phyloP scores from a whole-genome alignment of 2,113 vertebrate species.

The Theropithecus gelada region DNA sequence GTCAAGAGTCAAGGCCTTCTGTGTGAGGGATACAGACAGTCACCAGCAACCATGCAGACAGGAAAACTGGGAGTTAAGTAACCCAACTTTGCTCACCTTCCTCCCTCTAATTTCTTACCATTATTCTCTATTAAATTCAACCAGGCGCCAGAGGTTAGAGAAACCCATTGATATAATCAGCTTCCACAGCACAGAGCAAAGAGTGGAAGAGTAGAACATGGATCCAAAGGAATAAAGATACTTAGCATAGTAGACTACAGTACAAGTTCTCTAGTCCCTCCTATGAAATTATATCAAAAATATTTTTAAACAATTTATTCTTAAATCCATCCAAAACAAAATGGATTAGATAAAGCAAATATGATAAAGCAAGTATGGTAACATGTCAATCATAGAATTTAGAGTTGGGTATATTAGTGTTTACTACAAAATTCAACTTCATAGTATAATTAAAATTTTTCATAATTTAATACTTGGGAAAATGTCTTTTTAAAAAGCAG shows the following conservation, averaged over 20 bases:
- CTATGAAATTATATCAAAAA: not conserved
- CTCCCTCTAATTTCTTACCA: not conserved
- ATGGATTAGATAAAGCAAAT: not conserved
- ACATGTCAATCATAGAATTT: not conserved
- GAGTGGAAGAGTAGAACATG: not conserved
- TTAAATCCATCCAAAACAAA: not conserved
- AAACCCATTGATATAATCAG: not conserved
- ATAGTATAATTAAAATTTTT: not conserved
- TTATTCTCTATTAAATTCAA: not conserved
- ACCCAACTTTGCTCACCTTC: not conserved
- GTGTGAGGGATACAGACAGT: not conserved
- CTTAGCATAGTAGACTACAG: not conserved
- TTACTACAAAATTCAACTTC: not conserved
- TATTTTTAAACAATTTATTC: not conserved
- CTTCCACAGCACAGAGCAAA: not conserved
- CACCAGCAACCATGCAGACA: not conserved
- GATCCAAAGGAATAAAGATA: not conserved
- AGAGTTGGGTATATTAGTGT: not conserved
- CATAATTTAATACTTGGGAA: not conserved
- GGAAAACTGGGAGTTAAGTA: not conserved
- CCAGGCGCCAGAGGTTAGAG: not conserved
- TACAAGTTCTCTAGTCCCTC: not conserved
- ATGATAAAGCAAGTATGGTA: not conserved
- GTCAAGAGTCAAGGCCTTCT: not conserved
- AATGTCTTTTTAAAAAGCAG: not conserved